Conservation (phyloP, 2,113 vertebrate genomes). For the Hemibagrus wyckioides region DNA sequence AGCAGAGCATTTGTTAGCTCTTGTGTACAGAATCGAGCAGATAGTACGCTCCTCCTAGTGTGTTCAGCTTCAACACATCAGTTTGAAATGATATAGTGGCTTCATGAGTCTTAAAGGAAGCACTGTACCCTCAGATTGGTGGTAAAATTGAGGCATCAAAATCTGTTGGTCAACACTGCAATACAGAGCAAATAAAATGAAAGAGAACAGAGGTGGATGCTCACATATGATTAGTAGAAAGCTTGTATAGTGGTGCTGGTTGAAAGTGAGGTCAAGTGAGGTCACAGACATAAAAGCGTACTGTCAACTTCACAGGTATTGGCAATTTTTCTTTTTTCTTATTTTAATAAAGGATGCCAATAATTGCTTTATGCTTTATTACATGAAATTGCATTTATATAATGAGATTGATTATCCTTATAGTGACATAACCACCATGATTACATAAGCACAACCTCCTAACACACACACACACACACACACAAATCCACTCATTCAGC, state of each 20-base stretch:
- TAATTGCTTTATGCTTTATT: background rate
- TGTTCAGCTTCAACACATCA: background rate
- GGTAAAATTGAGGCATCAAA: background rate
- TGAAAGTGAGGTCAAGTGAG: background rate
- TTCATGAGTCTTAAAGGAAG: background rate
- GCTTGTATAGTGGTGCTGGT: background rate
- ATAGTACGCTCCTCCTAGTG: background rate
- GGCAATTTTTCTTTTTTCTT: background rate
- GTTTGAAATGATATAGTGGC: background rate
- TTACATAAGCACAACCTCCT: no score
- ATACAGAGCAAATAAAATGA: background rate
- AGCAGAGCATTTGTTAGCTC: background rate
- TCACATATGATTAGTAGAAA: background rate
- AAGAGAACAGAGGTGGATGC: background rate
- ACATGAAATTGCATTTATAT: no score
- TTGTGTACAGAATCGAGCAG: background rate
- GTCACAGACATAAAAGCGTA: background rate
- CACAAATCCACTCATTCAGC: background rate
- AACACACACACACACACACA: background rate
- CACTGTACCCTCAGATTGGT: background rate
- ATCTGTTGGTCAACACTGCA: background rate
- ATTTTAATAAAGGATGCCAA: background rate
- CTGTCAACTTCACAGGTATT: background rate
- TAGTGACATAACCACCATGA: background rate
- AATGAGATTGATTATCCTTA: background rate